A percentile compares a stretch with the other conserved stretches of the same genome.
These are phyloP conservation scores for Rhabdomys pumilio DNA, from an alignment of 2,797 vertebrate genomes.

Conservation along the genomic window DNA sequence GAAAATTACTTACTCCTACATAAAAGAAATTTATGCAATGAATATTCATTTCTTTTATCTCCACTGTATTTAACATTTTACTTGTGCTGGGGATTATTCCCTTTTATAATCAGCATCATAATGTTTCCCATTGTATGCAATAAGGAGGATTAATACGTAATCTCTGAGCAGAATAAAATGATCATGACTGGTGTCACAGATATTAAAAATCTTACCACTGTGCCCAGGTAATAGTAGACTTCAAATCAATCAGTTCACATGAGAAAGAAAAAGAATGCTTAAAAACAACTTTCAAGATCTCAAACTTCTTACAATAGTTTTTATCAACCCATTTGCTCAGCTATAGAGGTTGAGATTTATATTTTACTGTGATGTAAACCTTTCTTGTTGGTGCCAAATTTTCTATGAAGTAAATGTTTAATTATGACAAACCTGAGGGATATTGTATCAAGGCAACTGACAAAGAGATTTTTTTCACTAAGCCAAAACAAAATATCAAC, in stretches of 20 bases:
- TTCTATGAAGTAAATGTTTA: not conserved
- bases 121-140: slow-evolving; percentile 57
- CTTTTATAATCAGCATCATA: slow-evolving; percentile 74
- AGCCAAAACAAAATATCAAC: slow-evolving; percentile 31
- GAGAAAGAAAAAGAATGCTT: not conserved
- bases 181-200: slow-evolving; percentile 2
- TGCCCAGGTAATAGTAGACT: not conserved
- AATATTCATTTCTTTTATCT: slow-evolving; percentile 68
- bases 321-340: slow-evolving; percentile 16
- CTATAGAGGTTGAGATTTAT: not conserved
- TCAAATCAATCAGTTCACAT: not conserved
- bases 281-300: not conserved
- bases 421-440: not conserved
- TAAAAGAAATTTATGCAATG: slow-evolving; percentile 50
- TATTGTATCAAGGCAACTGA: not conserved
- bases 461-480: not conserved
- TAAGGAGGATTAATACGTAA: slow-evolving; percentile 62
- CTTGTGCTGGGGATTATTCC: slow-evolving; percentile 54
- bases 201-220: not conserved
- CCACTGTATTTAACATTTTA: slow-evolving; percentile 61
- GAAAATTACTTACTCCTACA: slow-evolving; percentile 29
- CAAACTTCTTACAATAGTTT: slow-evolving; percentile 28
- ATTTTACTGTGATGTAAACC: not conserved
- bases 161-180: slow-evolving; percentile 44
- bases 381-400: not conserved